Base-by-base conservation (phyloP, 2,888 invertebrate species). In the Polylopha cassiicola region DNA sequence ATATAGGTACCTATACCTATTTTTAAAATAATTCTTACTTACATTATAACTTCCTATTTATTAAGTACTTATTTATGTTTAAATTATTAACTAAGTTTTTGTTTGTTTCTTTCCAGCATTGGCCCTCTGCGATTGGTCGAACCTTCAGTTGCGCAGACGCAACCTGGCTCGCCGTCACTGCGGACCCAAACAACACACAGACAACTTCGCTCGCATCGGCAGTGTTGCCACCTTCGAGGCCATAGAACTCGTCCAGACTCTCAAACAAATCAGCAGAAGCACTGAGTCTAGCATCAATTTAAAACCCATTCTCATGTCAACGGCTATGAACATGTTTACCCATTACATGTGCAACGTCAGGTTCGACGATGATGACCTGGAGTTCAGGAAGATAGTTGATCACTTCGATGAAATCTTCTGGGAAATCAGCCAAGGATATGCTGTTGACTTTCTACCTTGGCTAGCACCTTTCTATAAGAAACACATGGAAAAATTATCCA, bases 391-490 rank as follows among this genome's bases (percentile, higher is more conserved):
- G 39, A 87, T 92, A 3, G 92, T 94, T 0, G 80, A 89, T 13
- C 88, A 87, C 39, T 95, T 95, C 65, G 95, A 95, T 56, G 91
- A 93, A 53, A 94, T 96, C 32, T 96, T 96, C 78, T 95, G 93
- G 92, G 95, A 95, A 63, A 95, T 96, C 47, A 96, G 95, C 68
- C 94, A 94, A 57, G 95, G 95, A 0, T 95, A 94, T 65, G 92
- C 94, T 0, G 89, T 95, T 0, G 96, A 96, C 58, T 95, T 95
- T 58, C 61, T 96, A 11, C 95, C 95, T 0, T 94, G 93, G 91
- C 69, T 95, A 0, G 79, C 89, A 1, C 93, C 93, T 0, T 89
- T 94, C 43, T 94, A 93, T 67, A 75, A 75, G 2, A 80, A 85
- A 2, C 92, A 94, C 56, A 88, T 93, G 78, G 84, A 88, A 2